These are phyloP conservation scores for Chaenogobius annularis DNA, from an alignment of 2,113 vertebrate genomes.

Conservation along the genomic window DNA sequence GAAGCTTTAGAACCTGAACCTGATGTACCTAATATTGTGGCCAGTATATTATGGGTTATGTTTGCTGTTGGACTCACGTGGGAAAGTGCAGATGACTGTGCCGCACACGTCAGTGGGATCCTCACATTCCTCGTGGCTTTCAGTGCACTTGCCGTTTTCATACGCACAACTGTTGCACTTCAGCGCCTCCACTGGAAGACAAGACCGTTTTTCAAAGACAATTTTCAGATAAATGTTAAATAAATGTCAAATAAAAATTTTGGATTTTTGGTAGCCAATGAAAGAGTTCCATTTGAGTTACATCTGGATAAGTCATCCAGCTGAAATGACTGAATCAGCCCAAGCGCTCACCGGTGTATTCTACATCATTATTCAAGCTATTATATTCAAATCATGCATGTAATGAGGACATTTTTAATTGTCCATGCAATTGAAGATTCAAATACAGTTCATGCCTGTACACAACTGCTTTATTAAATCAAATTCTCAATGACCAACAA, in stretches of 20 bases:
- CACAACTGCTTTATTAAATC: not conserved
- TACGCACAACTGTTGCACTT: not conserved
- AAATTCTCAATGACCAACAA: too few species aligned
- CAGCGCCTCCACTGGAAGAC: not conserved
- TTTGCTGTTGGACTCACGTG: not conserved
- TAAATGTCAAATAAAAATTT: not conserved
- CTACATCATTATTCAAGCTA: too few species aligned
- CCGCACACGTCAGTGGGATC: not conserved
- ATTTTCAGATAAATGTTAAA: not conserved
- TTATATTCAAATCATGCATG: too few species aligned
- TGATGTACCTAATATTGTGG: not conserved
- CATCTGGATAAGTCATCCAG: too few species aligned
- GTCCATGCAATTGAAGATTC: not conserved
- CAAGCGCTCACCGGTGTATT: too few species aligned
- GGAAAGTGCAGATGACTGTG: not conserved
- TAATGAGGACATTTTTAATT: too few species aligned
- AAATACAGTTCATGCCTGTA: not conserved
- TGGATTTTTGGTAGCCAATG: not conserved
- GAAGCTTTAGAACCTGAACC: too few species aligned
- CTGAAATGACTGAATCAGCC: too few species aligned
- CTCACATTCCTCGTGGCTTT: not conserved
- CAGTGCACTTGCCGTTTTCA: not conserved
- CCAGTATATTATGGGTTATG: not conserved
- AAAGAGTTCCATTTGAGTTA: too few species aligned
- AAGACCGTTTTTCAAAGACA: not conserved